phyloP scores from a whole-genome alignment of 2,888 invertebrate species.

The Caenorhabditis zanzibari region DNA sequence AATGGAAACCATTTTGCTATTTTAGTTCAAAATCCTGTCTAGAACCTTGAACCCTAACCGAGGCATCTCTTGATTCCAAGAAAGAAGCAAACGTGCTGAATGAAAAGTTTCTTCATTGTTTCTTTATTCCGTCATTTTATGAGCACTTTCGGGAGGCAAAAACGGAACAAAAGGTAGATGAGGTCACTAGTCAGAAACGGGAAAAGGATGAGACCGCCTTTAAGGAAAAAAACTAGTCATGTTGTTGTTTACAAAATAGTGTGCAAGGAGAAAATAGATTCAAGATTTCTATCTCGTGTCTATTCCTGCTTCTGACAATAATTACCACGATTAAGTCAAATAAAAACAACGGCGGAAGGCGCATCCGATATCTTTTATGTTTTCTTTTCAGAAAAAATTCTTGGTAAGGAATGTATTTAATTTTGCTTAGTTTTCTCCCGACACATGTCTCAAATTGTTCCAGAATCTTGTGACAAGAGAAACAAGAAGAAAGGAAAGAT shows the following conservation, averaged over 20 bases:
- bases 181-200: slow-evolving; percentile 20
- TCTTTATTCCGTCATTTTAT: not conserved
- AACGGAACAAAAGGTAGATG: slow-evolving; percentile 16
- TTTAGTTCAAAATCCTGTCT: not conserved
- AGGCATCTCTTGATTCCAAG: slow-evolving; percentile 11
- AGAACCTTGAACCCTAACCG: slow-evolving; percentile 11
- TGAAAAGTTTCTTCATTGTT: slow-evolving; percentile 12
- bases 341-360: slow-evolving; percentile 22
- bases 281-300: slow-evolving; percentile 22
- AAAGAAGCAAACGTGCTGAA: not conserved
- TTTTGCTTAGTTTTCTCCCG: not conserved
- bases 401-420: slow-evolving; percentile 7
- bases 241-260: slow-evolving; percentile 42
- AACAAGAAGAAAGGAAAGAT: slow-evolving; percentile 22
- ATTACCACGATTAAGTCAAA: slow-evolving; percentile 53
- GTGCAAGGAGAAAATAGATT: slow-evolving; percentile 14
- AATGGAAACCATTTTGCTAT: not conserved
- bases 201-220: not conserved
- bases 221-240: not conserved
- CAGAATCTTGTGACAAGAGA: not conserved
- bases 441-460: slow-evolving; percentile 32
- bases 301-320: slow-evolving; percentile 33
- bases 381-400: slow-evolving; percentile 14
- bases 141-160: slow-evolving; percentile 13
- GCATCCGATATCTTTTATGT: slow-evolving; percentile 7